Conservation (phyloP, 2,888 invertebrate species). For the Agriopis aurantiaria region DNA sequence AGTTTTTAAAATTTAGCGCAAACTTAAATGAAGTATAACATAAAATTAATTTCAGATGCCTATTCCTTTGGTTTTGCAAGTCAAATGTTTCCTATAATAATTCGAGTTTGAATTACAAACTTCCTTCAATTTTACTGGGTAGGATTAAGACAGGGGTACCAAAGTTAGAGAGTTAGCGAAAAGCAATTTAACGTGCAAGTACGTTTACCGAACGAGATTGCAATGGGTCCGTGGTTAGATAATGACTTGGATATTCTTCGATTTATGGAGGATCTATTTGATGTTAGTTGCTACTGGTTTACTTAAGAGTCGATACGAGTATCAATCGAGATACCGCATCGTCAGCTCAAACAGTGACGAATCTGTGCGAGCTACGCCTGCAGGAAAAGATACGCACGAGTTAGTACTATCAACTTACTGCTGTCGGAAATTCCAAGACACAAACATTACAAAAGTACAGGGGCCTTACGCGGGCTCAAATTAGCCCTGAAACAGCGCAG, state of each 20-base stretch:
- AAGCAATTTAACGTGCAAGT: constrained; percentile 63
- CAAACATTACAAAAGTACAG: too few relatives aligned
- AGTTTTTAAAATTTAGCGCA: constrained; percentile 15
- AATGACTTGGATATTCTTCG: constrained; percentile 29
- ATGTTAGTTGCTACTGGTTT: constrained; percentile 1
- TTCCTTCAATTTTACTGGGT: constrained; percentile 59
- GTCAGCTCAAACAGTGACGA: too few relatives aligned
- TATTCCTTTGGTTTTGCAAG: constrained; percentile 51
- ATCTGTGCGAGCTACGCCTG: too few relatives aligned
- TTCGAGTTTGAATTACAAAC: constrained; percentile 56
- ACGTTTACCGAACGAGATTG: constrained; percentile 53
- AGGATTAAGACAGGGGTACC: constrained; percentile 55
- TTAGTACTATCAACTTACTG: too few relatives aligned
- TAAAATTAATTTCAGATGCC: constrained; percentile 54
- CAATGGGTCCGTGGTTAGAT: constrained; percentile 39
- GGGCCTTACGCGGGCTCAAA: too few relatives aligned
- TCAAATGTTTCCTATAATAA: constrained; percentile 55
- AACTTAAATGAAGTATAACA: constrained; percentile 44
- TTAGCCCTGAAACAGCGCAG: too few relatives aligned
- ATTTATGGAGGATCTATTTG: constrained; percentile 24
- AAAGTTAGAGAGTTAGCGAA: constrained; percentile 52
- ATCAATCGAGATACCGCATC: not conserved
- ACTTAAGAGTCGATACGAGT: not conserved
- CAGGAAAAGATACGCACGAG: too few relatives aligned
- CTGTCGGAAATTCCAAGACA: too few relatives aligned